A percentile compares a stretch with the other conserved stretches of the same genome.
These are phyloP conservation scores for Ploceus nigricollis DNA, from an alignment of 2,113 vertebrate species.

Conservation along the genomic window DNA sequence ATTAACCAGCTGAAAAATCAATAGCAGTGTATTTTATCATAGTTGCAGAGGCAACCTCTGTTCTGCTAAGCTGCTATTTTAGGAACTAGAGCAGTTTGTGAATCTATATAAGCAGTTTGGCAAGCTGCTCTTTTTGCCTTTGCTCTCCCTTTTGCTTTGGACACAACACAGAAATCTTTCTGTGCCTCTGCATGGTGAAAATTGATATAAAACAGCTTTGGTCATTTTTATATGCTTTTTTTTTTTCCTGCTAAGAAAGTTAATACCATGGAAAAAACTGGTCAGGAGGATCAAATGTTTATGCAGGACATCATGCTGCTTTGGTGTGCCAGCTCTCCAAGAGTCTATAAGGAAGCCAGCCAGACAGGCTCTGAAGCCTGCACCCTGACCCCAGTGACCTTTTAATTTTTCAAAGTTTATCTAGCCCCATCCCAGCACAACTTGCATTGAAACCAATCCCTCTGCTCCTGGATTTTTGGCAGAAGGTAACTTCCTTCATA, in stretches of 20 bases:
- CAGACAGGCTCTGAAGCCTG: slow-evolving; percentile 75
- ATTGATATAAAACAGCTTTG: slow-evolving; percentile 72
- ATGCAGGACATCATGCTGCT: slow-evolving; percentile 65
- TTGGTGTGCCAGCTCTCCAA: slow-evolving; percentile 66
- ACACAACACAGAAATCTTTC: slow-evolving; percentile 59
- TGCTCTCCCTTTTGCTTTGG: neutral
- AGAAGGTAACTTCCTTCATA: slow-evolving; percentile 74
- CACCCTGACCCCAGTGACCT: slow-evolving; percentile 76
- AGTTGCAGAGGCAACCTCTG: neutral
- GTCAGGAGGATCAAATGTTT: slow-evolving; percentile 74
- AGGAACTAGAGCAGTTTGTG: neutral
- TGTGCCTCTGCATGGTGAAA: slow-evolving; percentile 46
- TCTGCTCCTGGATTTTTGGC: slow-evolving; percentile 69
- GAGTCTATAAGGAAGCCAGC: slow-evolving; percentile 76
- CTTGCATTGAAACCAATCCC: slow-evolving; percentile 71
- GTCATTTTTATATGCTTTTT: slow-evolving; percentile 47
- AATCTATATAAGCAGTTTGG: slow-evolving; percentile 14
- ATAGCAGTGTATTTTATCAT: neutral
- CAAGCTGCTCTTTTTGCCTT: neutral
- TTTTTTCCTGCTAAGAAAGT: slow-evolving; percentile 47
- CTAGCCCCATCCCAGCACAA: slow-evolving; percentile 60
- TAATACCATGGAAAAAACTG: slow-evolving; percentile 73
- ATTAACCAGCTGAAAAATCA: slow-evolving; percentile 33
- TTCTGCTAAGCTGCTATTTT: slow-evolving; percentile 10
- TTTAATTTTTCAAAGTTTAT: slow-evolving; percentile 74